Base-by-base conservation (phyloP, 2,888 invertebrate species). In the Schizaphis graminum region DNA sequence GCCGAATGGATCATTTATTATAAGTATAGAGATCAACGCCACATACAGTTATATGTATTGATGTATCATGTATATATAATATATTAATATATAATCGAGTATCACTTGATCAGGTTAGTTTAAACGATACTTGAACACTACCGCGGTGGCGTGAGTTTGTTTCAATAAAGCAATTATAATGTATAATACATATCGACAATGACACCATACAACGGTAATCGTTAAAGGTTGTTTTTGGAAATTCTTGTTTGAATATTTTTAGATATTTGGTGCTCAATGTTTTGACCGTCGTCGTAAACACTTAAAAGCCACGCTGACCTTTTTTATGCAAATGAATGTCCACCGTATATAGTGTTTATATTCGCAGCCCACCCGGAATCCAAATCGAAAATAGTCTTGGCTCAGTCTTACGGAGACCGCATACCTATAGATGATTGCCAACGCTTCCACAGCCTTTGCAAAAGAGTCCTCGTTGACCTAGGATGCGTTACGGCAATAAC, bases 351-450 rank as follows among this genome's bases (percentile, higher is more conserved):
- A 87, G 61, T 11, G 21, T 87, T 92, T 88, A 44, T 87, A 57
- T 35, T 67, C 91, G 24, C 86, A 44, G n/a, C 61, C 87, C 3
- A 21, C 35, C 35, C 61, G 57, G 53, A 86, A 47, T 92, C 87
- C 53, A n/a, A 53, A 89, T 89, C 89, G 93, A 93, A 93, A 93
- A 93, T 93, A 93, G 93, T 93, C 35, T 93, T 93, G 93, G 89
- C 93, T 41, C n/a, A 21, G 77, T 84, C 77, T 84, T 56, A n/a
- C 77, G 1, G 35, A 84, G 92, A 89, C 26, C 57, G 56, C 93
- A 93, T 93, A 89, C 57, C 89, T 53, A 57, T 35, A 24, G 53
- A 49, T 26, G 84, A 89, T 77, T 93, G 93, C 93, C 93, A 93
- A 93, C 67, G 89, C 28, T 67, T 3, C 28, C 28, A 86, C 47